Evolutionary conservation across 2,888 invertebrate species (phyloP).

Genomic region (Spicauda simplicius): DNA sequence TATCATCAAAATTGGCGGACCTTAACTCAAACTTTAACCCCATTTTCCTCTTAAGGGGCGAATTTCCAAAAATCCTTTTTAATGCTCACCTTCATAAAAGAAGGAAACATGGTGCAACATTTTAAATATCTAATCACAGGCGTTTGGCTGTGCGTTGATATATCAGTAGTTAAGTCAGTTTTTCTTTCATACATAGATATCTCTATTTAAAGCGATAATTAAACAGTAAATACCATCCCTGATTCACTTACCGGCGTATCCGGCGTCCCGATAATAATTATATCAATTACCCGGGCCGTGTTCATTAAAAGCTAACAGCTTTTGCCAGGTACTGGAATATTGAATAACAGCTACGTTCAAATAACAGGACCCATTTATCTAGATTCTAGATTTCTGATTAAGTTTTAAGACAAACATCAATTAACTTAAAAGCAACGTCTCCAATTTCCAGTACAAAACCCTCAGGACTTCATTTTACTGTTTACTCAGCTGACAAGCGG

Average conservation of each 20-base stretch:
- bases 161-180: too few relatives aligned
- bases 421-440: slow-evolving; percentile 3
- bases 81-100: too few relatives aligned
- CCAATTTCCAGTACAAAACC: background rate
- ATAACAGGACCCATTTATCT: background rate
- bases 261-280: background rate
- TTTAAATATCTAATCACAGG: too few relatives aligned
- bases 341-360: background rate
- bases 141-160: too few relatives aligned
- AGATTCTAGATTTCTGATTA: background rate
- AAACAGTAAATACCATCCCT: background rate
- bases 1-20: too few relatives aligned
- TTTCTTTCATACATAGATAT: too few relatives aligned
- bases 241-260: background rate
- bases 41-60: too few relatives aligned
- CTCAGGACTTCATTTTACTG: background rate
- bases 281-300: background rate
- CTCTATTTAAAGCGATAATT: background rate
- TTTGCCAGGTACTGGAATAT: background rate
- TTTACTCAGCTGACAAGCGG: background rate
- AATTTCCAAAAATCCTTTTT: too few relatives aligned
- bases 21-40: too few relatives aligned
- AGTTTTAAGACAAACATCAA: background rate
- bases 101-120: too few relatives aligned
- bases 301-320: slow-evolving; percentile 1